phyloP scores from a whole-genome alignment of 2,888 invertebrate species.

The Epirrhoe tristata region DNA sequence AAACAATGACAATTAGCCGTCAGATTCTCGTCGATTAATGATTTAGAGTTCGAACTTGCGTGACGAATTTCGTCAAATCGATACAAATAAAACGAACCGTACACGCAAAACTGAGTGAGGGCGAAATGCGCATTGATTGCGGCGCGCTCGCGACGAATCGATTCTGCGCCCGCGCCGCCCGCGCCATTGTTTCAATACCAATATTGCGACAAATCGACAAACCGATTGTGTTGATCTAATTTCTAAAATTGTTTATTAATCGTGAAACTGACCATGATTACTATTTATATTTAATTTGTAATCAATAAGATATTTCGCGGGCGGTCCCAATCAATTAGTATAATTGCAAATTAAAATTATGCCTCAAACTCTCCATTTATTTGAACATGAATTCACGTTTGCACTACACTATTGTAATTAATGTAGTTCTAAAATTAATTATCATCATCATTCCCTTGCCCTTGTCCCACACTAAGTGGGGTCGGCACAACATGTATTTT shows the following conservation, averaged over 20 bases:
- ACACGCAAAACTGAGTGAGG: constrained; percentile 64
- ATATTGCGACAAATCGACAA: constrained; percentile 65
- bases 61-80: constrained; percentile 53
- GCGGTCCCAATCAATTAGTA: constrained; percentile 38
- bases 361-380: constrained; percentile 26
- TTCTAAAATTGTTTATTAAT: constrained; percentile 65
- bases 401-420: constrained; percentile 26
- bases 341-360: constrained; percentile 29
- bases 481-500: too few relatives aligned
- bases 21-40: constrained; percentile 58
- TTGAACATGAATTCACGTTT: constrained; percentile 11
- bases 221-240: constrained; percentile 69
- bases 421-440: constrained; percentile 39
- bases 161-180: constrained; percentile 70
- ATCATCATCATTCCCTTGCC: too few relatives aligned
- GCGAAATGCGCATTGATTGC: constrained; percentile 68
- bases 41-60: constrained; percentile 59
- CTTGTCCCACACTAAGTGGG: too few relatives aligned
- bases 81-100: constrained; percentile 64
- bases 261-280: constrained; percentile 51
- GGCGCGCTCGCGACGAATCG: constrained; percentile 72
- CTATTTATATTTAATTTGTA: constrained; percentile 40
- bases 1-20: constrained; percentile 72
- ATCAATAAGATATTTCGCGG: constrained; percentile 38
- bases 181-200: constrained; percentile 62